Percentiles rank a stretch among this genome's conserved stretches.
phyloP scores from a whole-genome alignment of 2,888 invertebrate genomes.

The Thysanoteuthis rhombus region DNA sequence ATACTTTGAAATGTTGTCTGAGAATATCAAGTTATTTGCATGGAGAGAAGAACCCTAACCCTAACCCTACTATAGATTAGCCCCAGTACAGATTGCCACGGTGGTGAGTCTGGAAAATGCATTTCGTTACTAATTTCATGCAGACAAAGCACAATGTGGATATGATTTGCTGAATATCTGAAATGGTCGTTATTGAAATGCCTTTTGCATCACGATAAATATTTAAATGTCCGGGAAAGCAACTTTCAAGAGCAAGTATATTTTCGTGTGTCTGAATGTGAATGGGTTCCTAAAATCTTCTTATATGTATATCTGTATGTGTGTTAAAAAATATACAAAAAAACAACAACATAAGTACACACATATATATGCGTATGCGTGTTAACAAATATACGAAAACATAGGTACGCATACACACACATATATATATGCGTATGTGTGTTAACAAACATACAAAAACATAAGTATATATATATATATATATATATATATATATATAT shows the following conservation, averaged over 20 bases:
- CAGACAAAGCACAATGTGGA: conserved; percentile 12
- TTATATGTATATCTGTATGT: neutral
- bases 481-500: no score
- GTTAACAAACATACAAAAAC: no score
- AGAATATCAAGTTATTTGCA: neutral
- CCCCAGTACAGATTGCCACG: neutral
- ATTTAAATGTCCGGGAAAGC: neutral
- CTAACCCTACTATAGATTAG: neutral
- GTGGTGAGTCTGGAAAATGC: neutral
- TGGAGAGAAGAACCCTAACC: no score
- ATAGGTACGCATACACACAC: no score
- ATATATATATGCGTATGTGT: no score
- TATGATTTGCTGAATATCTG: neutral
- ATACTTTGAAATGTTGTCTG: neutral
- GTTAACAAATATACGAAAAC: neutral
- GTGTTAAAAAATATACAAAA: neutral
- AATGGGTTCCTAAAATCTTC: neutral
- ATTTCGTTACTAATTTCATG: neutral
- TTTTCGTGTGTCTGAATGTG: neutral
- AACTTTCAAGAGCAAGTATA: neutral
- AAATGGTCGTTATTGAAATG: neutral
- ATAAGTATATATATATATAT: no score
- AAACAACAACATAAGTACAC: neutral
- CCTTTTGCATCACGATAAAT: neutral
- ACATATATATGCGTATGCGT: neutral